Conservation (phyloP, 2,797 vertebrate genomes). For the Alauda arvensis region DNA sequence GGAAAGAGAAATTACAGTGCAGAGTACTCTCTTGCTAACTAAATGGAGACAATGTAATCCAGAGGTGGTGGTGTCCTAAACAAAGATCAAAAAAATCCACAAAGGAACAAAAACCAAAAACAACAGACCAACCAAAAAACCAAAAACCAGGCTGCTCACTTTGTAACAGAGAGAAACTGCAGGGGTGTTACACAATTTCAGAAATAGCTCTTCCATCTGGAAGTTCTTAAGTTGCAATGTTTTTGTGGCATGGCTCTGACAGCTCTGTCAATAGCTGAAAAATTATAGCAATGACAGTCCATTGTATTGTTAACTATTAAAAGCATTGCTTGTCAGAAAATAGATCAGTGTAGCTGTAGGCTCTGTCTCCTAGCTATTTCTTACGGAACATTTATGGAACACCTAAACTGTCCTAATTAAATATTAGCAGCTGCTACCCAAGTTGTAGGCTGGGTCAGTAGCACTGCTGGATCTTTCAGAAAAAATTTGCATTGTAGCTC, state of each 20-base stretch:
- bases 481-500: not conserved
- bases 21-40: not conserved
- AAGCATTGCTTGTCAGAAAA: not conserved
- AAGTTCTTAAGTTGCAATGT: not conserved
- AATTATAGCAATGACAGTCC: not conserved
- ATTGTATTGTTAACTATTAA: not conserved
- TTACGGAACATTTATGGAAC: not conserved
- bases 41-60: not conserved
- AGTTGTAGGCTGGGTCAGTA: not conserved
- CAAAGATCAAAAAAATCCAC: not conserved
- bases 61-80: not conserved
- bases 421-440: not conserved
- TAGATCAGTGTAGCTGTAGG: not conserved
- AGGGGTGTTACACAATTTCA: not conserved
- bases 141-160: not conserved
- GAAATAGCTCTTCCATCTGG: not conserved
- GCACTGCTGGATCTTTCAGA: not conserved
- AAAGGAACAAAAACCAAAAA: not conserved
- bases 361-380: not conserved
- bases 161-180: not conserved
- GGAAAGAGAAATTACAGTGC: not conserved
- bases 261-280: not conserved
- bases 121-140: not conserved
- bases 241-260: not conserved
- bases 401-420: not conserved